Percentiles rank a stretch among this genome's conserved stretches.
These are phyloP conservation scores for Hippocampus zosterae DNA, from an alignment of 2,113 vertebrate species.

Conservation along the genomic window DNA sequence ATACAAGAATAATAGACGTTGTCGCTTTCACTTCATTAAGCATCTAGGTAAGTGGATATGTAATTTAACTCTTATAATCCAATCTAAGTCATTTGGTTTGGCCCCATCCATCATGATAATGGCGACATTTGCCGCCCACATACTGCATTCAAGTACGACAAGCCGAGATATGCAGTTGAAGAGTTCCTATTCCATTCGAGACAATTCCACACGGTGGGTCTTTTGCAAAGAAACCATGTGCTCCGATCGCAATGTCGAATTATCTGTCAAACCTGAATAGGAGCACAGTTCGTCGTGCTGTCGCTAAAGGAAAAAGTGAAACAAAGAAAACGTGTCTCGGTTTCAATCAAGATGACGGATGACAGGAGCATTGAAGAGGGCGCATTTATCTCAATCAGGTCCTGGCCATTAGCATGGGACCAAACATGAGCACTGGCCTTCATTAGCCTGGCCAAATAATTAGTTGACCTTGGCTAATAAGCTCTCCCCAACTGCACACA, in stretches of 20 bases:
- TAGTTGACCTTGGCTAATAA: conserved; percentile 74
- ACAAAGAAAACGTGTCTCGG: conserved; percentile 14
- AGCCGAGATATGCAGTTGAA: conserved; percentile 23
- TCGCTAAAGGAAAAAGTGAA: neutral
- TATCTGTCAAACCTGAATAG: neutral
- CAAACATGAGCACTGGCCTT: conserved; percentile 70
- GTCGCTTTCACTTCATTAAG: conserved; percentile 65
- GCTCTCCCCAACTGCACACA: conserved; percentile 40
- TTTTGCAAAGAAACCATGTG: neutral
- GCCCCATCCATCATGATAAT: conserved; percentile 55
- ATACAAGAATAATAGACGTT: conserved; percentile 63
- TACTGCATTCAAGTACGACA: conserved; percentile 36
- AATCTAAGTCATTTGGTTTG: conserved; percentile 58
- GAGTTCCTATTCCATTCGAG: conserved; percentile 40
- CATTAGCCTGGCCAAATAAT: conserved; percentile 75
- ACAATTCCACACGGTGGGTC: conserved; percentile 33
- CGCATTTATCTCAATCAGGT: conserved; percentile 69
- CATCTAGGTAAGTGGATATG: conserved; percentile 65
- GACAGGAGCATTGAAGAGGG: conserved; percentile 62
- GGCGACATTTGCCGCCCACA: conserved; percentile 32
- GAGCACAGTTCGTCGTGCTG: too few species aligned
- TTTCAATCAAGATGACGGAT: conserved; percentile 58
- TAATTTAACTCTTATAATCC: conserved; percentile 63
- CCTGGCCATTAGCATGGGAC: conserved; percentile 56
- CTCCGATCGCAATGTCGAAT: neutral